phyloP scores from a whole-genome alignment of 2,888 invertebrate genomes.

The Gandaritis pyraliata region DNA sequence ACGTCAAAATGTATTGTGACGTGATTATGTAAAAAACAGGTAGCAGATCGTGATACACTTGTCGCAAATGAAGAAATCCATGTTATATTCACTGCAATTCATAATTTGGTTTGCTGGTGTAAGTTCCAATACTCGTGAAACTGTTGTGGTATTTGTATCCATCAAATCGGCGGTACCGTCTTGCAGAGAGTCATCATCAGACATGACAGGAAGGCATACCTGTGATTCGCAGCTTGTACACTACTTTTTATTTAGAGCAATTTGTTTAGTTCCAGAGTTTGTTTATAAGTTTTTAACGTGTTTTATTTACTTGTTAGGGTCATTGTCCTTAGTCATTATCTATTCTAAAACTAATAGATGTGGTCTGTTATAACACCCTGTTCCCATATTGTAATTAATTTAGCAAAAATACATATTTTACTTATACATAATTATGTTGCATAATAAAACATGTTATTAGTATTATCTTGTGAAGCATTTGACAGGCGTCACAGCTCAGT shows the following conservation, averaged over 20 bases:
- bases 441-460: no score
- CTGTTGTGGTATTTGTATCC: constrained; percentile 1
- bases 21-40: constrained; percentile 76
- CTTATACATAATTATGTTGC: no score
- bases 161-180: background rate
- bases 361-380: constrained; percentile 17
- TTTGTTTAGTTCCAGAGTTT: constrained; percentile 1
- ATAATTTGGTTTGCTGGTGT: background rate
- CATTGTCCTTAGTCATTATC: constrained; percentile 57
- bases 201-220: constrained; percentile 19
- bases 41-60: constrained; percentile 33
- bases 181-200: constrained; percentile 21
- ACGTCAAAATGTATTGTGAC: constrained; percentile 76
- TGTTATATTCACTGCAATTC: constrained; percentile 15
- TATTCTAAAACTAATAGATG: constrained; percentile 1
- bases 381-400: constrained; percentile 6
- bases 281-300: constrained; percentile 27
- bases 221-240: constrained; percentile 15
- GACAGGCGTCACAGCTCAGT: no score
- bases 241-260: background rate
- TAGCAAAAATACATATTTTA: no score
- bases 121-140: constrained; percentile 3
- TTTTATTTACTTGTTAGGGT: constrained; percentile 65
- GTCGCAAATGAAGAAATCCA: constrained; percentile 29
- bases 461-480: no score